Percentiles rank a stretch among this genome's conserved stretches.
Evolutionary conservation across 2,888 invertebrate species (phyloP).

Genomic region (Isotomurus palustris): DNA sequence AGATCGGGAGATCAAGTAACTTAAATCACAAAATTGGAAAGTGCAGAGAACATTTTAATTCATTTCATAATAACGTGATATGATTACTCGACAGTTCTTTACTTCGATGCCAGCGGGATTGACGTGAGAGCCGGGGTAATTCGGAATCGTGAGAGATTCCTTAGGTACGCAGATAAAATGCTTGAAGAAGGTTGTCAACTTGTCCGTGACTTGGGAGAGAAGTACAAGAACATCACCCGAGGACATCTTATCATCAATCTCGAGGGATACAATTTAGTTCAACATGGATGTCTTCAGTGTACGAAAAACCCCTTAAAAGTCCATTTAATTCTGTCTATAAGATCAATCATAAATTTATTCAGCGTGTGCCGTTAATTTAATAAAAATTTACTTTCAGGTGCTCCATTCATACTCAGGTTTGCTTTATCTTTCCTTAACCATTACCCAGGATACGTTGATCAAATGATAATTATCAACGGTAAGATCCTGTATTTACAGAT

Average conservation of each 20-base stretch:
- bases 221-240: slow-evolving; percentile 11
- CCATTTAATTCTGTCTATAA: too few species aligned
- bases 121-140: background rate
- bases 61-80: too few species aligned
- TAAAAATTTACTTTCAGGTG: slow-evolving; percentile 8
- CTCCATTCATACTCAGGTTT: slow-evolving; percentile 16
- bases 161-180: background rate
- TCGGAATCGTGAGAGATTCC: background rate
- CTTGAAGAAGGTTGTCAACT: background rate
- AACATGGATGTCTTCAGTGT: slow-evolving; percentile 21
- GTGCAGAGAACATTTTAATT: too few species aligned
- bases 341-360: too few species aligned
- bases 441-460: slow-evolving; percentile 20
- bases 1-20: slow-evolving; percentile 17
- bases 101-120: background rate
- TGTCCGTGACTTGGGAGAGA: background rate
- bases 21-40: too few species aligned
- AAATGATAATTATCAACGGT: slow-evolving; percentile 18
- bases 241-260: slow-evolving; percentile 20
- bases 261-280: slow-evolving; percentile 18
- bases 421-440: slow-evolving; percentile 13
- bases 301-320: background rate
- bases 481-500: too few species aligned
- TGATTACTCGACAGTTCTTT: background rate
- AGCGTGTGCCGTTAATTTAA: background rate